These are phyloP conservation scores for Petrosia ficiformis DNA, from an alignment of 37 sponge, comb jelly and placozoan species.

Conservation along the genomic window DNA sequence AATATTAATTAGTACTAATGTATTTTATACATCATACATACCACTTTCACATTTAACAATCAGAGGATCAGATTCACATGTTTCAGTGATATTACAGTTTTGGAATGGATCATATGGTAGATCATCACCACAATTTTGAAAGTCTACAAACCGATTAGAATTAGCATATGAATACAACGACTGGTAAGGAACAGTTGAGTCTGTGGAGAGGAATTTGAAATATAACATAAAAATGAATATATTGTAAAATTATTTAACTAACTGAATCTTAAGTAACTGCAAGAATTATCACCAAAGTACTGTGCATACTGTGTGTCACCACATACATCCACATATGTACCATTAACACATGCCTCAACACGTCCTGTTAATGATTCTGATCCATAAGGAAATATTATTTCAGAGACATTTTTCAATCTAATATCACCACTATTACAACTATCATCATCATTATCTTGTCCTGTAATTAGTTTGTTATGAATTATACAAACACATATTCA, in stretches of 20 bases:
- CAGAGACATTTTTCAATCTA: not conserved
- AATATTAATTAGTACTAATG: not conserved
- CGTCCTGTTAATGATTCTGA: not conserved
- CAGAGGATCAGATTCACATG: no score
- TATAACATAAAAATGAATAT: not conserved
- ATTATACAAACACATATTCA: no score
- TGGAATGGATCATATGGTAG: no score
- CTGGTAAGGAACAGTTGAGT: no score
- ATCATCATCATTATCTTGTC: no score
- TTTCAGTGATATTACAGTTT: no score
- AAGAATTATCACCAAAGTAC: not conserved
- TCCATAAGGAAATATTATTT: not conserved
- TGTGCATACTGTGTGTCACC: not conserved
- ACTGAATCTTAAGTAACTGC: not conserved
- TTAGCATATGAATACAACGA: no score
- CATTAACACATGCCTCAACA: slow-evolving; percentile 1
- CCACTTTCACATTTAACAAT: not conserved
- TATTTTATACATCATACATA: not conserved
- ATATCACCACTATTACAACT: not conserved
- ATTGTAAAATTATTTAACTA: not conserved
- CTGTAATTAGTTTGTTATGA: no score
- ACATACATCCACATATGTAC: not conserved
- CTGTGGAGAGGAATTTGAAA: no score
- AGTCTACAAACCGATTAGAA: no score
- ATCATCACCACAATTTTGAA: no score